Evolutionary conservation across 2,888 invertebrate genomes (phyloP), one percentile per base, ranked within the genome.

Genomic region (Eucera pruinosa): DNA sequence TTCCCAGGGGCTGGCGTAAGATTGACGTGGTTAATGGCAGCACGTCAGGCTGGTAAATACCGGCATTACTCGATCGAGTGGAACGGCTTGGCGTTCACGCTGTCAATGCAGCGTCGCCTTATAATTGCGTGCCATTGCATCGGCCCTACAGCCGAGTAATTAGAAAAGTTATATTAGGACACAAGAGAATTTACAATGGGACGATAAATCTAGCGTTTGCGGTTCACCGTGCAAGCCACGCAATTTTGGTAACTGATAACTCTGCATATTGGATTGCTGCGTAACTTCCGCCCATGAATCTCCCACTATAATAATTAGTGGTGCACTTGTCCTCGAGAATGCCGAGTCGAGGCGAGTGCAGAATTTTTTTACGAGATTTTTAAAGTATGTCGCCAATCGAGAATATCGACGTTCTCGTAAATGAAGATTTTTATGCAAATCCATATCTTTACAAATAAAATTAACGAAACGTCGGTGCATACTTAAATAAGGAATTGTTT

Each of bases 131-230:
- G 41, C 74, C 58, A 27, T 57, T 23, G 60, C 48, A 39, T 39
- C 41, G 30, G 6, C 20, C 33, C 43, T 15, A 18, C 23, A 18
- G 11, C 41, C 11, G 13, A 25, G 70, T 77, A 77, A 78, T 78
- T 78, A 78, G 77, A 77, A 77, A 78, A 78, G 62, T 78, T 78
- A 41, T 58, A 62, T 58, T 18, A n/a, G 58, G 55, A 33, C 61
- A 33, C 27, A 2, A 36, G 52, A 58, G 66, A 54, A 67, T 67
- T 65, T 20, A 18, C 47, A 65, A 58, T 48, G 48, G 36, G 36
- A 57, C 69, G 41, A 65, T 76, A 68, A 76, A 67, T 69, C 75
- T 36, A 39, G 15, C 30, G 45, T 30, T 18, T n/a, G 33, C 48
- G 39, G n/a, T 58, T 50, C 13, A n/a, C 27, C 23, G 41, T 13